Percentiles rank a stretch among this genome's conserved stretches.
Conservation (phyloP, 2,113 vertebrate species). For the Dolichallabes microphthalmus region DNA sequence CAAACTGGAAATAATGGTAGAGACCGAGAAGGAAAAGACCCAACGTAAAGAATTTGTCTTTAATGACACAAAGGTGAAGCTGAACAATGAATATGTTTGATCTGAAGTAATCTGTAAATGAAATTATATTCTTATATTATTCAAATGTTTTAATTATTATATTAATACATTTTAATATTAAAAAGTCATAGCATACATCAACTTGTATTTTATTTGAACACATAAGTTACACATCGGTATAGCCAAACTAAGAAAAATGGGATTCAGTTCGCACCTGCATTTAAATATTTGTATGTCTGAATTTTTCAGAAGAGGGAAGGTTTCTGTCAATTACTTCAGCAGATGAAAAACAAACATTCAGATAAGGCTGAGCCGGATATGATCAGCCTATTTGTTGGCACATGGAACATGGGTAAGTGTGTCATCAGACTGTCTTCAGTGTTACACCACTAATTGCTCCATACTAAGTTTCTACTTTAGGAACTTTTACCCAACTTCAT, state of each 20-base stretch:
- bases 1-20: constrained; percentile 85
- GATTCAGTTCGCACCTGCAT: background rate
- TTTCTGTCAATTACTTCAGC: constrained; percentile 96
- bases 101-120: background rate
- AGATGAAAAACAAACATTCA: constrained; percentile 98
- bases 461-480: background rate
- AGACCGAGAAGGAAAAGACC: constrained; percentile 93
- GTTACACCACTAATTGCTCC: background rate
- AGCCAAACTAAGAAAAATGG: background rate
- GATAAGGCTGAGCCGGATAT: constrained; percentile 95
- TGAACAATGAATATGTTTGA: background rate
- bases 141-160: background rate
- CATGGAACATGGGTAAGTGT: constrained; percentile 96
- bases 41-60: constrained; percentile 89
- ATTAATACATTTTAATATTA: background rate
- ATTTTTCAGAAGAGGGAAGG: constrained; percentile 89
- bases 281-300: background rate
- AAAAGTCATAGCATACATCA: background rate
- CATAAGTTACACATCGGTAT: background rate
- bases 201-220: background rate
- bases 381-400: constrained; percentile 95
- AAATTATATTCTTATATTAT: background rate
- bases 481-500: background rate
- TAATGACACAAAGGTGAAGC: constrained; percentile 87
- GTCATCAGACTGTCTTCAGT: background rate